Evolutionary conservation across 2,888 invertebrate species (phyloP).

Genomic region (Caenorhabditis japonica): DNA sequence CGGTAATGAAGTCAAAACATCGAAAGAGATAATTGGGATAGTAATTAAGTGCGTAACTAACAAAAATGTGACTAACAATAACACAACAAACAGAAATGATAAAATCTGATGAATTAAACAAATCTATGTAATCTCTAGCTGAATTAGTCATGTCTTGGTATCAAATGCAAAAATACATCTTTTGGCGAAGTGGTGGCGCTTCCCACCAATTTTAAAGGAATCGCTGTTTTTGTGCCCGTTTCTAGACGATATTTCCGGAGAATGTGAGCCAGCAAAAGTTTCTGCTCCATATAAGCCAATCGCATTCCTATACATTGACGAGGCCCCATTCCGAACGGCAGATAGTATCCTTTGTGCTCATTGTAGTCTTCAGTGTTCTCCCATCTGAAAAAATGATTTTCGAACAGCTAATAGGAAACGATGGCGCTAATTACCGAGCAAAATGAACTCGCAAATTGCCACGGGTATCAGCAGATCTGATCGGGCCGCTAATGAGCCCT

Average conservation of each 20-base stretch:
- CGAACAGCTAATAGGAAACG: no score
- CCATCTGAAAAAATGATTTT: constrained; percentile 4
- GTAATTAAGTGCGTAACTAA: no score
- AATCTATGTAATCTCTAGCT: no score
- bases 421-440: no score
- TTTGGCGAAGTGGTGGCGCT: constrained; percentile 26
- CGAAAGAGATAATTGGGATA: no score
- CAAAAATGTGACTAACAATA: neutral
- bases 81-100: neutral
- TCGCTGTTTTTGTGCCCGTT: constrained; percentile 3
- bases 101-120: neutral
- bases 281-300: constrained; percentile 71
- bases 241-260: constrained; percentile 54
- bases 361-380: constrained; percentile 2
- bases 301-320: constrained; percentile 72
- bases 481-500: no score
- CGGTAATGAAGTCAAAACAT: no score
- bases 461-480: no score
- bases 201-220: constrained; percentile 35
- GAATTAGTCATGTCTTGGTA: no score
- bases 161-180: constrained; percentile 6
- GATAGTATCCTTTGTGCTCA: constrained; percentile 14
- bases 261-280: constrained; percentile 63
- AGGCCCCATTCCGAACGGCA: constrained; percentile 69
- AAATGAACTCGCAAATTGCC: no score